A percentile compares a stretch with the other conserved stretches of the same genome.
These are phyloP conservation scores for Furcifer pardalis DNA, from an alignment of 2,797 vertebrate genomes.

Conservation along the genomic window DNA sequence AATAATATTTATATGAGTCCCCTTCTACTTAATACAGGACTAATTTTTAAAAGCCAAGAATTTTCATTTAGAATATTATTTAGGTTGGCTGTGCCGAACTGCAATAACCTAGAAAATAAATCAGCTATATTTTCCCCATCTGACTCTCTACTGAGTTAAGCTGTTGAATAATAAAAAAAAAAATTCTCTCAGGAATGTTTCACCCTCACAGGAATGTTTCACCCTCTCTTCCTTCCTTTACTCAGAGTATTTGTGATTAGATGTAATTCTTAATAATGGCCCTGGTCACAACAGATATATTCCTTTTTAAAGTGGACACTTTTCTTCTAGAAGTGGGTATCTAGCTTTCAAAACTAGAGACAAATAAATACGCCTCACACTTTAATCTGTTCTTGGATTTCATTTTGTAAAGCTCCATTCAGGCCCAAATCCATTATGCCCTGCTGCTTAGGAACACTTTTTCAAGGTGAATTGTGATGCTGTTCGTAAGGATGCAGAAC, in stretches of 20 bases:
- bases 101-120: constrained; percentile 24
- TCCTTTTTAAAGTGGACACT: background rate
- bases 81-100: constrained; percentile 28
- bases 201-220: background rate
- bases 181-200: no score
- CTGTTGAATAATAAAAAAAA: no score
- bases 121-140: background rate
- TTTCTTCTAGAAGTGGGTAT: no score
- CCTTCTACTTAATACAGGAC: constrained; percentile 40
- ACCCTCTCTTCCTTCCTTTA: background rate
- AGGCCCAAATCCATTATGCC: background rate
- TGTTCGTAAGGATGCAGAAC: background rate
- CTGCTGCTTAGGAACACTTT: background rate
- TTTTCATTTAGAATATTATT: constrained; percentile 47
- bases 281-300: background rate
- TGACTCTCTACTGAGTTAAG: constrained; percentile 24
- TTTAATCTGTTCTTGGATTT: background rate
- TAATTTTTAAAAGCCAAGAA: constrained; percentile 45
- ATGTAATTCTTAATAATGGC: constrained; percentile 4
- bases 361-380: background rate
- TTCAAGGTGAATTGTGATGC: background rate
- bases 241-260: background rate
- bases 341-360: background rate
- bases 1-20: constrained; percentile 39
- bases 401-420: background rate